A percentile compares a stretch with the other conserved stretches of the same genome.
Conservation (phyloP, 2,797 vertebrate genomes). For the Acestrorhynchus altus region DNA sequence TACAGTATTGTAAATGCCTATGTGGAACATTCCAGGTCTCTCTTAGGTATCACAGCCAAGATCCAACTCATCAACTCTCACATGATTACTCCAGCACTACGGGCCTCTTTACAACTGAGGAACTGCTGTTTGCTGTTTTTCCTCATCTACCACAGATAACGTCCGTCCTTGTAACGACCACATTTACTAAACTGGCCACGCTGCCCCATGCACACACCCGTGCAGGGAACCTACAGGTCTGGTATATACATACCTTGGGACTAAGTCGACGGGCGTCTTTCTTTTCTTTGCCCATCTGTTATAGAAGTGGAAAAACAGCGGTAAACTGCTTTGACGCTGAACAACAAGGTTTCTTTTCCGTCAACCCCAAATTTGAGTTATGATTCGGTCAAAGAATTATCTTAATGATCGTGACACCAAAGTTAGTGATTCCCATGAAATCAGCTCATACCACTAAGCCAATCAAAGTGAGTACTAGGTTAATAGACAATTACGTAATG, state of each 20-base stretch:
- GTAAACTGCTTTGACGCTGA: slow-evolving; percentile 80
- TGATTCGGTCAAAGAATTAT: slow-evolving; percentile 47
- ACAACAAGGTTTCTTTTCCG: slow-evolving; percentile 69
- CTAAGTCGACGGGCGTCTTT: slow-evolving; percentile 87
- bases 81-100: background rate
- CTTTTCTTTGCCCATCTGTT: slow-evolving; percentile 90
- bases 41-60: slow-evolving; percentile 44
- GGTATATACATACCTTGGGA: slow-evolving; percentile 85
- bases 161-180: slow-evolving; percentile 76
- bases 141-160: slow-evolving; percentile 85
- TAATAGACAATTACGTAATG: slow-evolving; percentile 13
- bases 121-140: slow-evolving; percentile 76
- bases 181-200: slow-evolving; percentile 56
- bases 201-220: slow-evolving; percentile 73
- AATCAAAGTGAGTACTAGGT: slow-evolving; percentile 19
- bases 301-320: slow-evolving; percentile 89
- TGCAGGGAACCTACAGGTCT: slow-evolving; percentile 73
- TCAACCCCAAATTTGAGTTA: slow-evolving; percentile 49
- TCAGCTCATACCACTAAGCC: slow-evolving; percentile 29
- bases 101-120: slow-evolving; percentile 42
- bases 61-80: slow-evolving; percentile 13
- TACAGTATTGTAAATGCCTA: slow-evolving; percentile 6
- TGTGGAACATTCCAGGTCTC: slow-evolving; percentile 26
- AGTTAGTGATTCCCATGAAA: slow-evolving; percentile 42
- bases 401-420: slow-evolving; percentile 41